Base-by-base conservation (phyloP, 2,888 invertebrate species). In the Lampropteryx suffumata region DNA sequence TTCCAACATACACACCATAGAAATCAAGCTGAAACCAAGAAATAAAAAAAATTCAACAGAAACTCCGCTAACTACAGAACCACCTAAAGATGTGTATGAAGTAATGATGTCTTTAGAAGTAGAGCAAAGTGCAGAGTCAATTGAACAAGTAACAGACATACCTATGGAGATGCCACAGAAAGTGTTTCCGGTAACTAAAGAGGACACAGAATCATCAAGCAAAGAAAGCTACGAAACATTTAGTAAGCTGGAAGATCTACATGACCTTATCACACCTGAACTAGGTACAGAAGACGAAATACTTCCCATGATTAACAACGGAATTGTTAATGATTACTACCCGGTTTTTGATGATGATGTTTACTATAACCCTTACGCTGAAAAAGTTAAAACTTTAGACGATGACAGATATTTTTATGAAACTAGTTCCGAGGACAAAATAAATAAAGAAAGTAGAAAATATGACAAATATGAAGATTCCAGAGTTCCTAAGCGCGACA, bases 301-400 rank as follows among this genome's bases (percentile, higher is more conserved):
- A n/a, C 63, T 67, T 12, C 63, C 61, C 40, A 52, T 69, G 7
- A 46, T 56, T 13, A 64, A 65, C 8, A 71, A 79, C 40, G 66
- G 68, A 11, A 60, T 79, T 1, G 57, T 74, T 3, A 73, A 80
- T 3, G 87, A 88, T 46, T 89, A 87, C 43, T 87, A 83, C 42
- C 88, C 88, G 0, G 68, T 78, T 42, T 89, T 89, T 30, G 69
- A 67, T 24, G 82, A 82, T 8, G 78, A 71, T 47, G 57, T 65
- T 6, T 70, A 70, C 30, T 67, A 69, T 14, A 60, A 24, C 2
- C 40, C 60, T 11, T 71, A 72, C 17, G 70, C 70, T 26, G 78
- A 77, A 57, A 76, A 67, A 8, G 11, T 71, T 0, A 62, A 65
- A 54, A 72, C 72, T 50, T 64, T 76, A 37, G 68, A 72, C 7